phyloP scores from a whole-genome alignment of 2,113 vertebrate species.

The Ploceus nigricollis region DNA sequence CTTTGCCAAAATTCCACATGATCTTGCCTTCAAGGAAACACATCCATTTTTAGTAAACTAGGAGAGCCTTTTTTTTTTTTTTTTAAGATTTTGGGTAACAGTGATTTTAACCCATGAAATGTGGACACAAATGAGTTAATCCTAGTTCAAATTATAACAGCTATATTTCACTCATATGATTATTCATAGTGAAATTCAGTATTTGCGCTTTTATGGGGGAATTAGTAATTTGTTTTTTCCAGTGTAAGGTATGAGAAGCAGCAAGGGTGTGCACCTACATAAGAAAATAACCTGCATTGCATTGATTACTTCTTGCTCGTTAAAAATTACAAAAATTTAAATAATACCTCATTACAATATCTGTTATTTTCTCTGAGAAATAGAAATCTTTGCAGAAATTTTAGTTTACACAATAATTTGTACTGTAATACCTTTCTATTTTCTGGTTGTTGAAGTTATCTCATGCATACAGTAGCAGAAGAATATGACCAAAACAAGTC shows the following conservation, averaged over 20 bases:
- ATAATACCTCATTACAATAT: background rate
- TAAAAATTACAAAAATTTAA: background rate
- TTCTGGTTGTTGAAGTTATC: background rate
- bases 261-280: background rate
- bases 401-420: background rate
- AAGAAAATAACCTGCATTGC: background rate
- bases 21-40: constrained; percentile 38
- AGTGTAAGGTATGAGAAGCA: background rate
- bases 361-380: background rate
- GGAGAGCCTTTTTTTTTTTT: background rate
- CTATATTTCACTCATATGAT: background rate
- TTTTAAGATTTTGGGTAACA: background rate
- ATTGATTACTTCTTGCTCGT: background rate
- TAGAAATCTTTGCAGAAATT: background rate
- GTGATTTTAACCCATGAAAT: background rate
- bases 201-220: background rate
- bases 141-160: background rate
- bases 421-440: background rate
- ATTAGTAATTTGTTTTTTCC: background rate
- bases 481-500: background rate
- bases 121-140: background rate
- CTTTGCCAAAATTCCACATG: constrained; percentile 51
- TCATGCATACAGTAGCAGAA: background rate
- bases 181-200: background rate
- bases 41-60: constrained; percentile 44